These are phyloP conservation scores for Stenodema calcarata DNA, from an alignment of 2,888 invertebrate species.

Conservation along the genomic window DNA sequence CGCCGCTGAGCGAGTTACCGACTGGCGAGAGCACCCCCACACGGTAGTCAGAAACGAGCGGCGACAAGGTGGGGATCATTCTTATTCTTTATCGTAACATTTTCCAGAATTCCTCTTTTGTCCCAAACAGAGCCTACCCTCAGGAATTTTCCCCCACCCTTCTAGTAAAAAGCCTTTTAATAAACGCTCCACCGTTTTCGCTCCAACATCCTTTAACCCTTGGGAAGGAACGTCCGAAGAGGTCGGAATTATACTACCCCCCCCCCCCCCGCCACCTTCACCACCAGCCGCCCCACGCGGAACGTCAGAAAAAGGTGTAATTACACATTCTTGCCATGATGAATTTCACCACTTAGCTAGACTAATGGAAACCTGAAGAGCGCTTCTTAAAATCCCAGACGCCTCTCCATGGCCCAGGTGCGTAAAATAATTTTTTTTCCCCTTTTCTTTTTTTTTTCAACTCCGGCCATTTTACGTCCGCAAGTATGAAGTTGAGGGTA, in stretches of 20 bases:
- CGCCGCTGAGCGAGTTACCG: background rate
- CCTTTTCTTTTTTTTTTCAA: background rate
- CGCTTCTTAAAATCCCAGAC: background rate
- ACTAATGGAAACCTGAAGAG: slow-evolving; percentile 46
- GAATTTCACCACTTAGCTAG: slow-evolving; percentile 48
- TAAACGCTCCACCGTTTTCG: slow-evolving; percentile 24
- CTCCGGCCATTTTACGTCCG: background rate
- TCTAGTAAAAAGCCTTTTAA: slow-evolving; percentile 39
- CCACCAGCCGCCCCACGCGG: background rate
- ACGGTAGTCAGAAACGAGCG: background rate
- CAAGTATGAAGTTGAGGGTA: slow-evolving; percentile 38
- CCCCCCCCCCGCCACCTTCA: background rate
- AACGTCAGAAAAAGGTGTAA: slow-evolving; percentile 45
- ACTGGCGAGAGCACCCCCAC: background rate
- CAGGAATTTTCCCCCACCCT: background rate
- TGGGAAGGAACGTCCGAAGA: background rate
- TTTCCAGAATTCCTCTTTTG: slow-evolving; percentile 37
- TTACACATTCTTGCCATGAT: slow-evolving; percentile 48
- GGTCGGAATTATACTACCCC: background rate
- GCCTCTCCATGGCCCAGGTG: slow-evolving; percentile 6
- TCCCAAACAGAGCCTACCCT: slow-evolving; percentile 34
- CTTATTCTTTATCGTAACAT: slow-evolving; percentile 26
- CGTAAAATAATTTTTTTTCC: slow-evolving; percentile 39
- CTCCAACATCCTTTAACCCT: background rate
- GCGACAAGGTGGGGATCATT: background rate